Evolutionary conservation across 2,888 invertebrate species (phyloP), one percentile per base, ranked within the genome.

Genomic region (Myopa tessellatipennis): DNA sequence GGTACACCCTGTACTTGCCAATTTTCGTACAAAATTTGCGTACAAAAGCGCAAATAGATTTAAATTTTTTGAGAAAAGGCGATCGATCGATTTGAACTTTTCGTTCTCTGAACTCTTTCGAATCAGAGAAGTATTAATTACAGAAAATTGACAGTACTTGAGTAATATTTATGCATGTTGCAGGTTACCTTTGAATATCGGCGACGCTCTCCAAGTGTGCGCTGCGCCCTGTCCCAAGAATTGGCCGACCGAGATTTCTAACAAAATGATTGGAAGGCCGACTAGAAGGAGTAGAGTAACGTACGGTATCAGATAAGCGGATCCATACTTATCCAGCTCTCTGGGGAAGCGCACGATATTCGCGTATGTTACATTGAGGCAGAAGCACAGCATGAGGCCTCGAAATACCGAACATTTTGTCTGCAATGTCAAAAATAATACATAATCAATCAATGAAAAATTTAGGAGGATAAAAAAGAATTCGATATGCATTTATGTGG

Each of bases 371-470:
- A 89, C 82, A 83, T 89, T 90, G 71, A 90, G 84, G 83, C 89
- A 90, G 82, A 90, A 84, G 84, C 90, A 90, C 79, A 90, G 84
- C 80, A 90, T 85, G 73, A 89, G 85, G 79, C 89, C 89, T 79
- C 90, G 89, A 84, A 90, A 89, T 81, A 90, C 86, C 77, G 89
- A 90, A 82, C 89, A 90, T 87, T 89, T 90, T 83, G 89, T 88
- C 89, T 90, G 84, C 3, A 85, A 86, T 74, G 38, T 79, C 79
- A 81, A 58, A 77, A 79, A n/a, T 50, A 10, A 50, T 50, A n/a
- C 10, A 55, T 55, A 55, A 55, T 4, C 10, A n/a, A 5, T 55
- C 8, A n/a, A 26, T 75, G 38, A 75, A 72, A 68, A 76, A 82
- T 76, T 61, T 16, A 40, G 16, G n/a, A 40, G n/a, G 63, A 68